A percentile compares a stretch with the other conserved stretches of the same genome.
These are phyloP conservation scores for Lymantria monacha DNA, from an alignment of 2,888 invertebrate species.

Conservation along the genomic window DNA sequence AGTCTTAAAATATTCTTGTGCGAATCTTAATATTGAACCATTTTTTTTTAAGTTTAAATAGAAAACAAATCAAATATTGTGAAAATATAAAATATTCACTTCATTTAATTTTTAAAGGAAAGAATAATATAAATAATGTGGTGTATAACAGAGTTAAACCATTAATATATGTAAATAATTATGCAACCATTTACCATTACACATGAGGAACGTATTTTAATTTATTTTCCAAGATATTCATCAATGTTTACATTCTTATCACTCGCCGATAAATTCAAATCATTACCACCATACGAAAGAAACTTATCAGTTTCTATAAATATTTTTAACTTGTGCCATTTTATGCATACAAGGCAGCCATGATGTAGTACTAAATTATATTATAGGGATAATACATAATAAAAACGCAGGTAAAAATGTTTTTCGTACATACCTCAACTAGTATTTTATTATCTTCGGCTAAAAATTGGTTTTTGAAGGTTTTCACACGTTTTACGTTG, in stretches of 20 bases:
- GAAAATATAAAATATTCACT: too few species aligned
- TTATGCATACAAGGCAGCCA: conserved; percentile 33
- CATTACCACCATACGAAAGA: conserved; percentile 30
- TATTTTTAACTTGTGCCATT: conserved; percentile 12
- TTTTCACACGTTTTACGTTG: conserved; percentile 54
- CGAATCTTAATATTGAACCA: too few species aligned
- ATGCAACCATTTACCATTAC: not conserved
- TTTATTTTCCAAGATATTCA: not conserved
- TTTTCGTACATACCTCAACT: conserved; percentile 43
- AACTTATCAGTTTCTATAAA: conserved; percentile 17
- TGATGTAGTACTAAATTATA: conserved; percentile 23
- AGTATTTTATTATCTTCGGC: conserved; percentile 24
- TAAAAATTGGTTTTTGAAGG: conserved; percentile 54
- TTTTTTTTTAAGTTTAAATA: too few species aligned
- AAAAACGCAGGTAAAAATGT: conserved; percentile 14
- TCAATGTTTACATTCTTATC: conserved; percentile 47
- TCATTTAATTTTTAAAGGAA: too few species aligned
- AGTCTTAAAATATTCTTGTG: too few species aligned
- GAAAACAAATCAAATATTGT: too few species aligned
- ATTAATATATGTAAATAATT: not conserved
- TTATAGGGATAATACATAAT: not conserved
- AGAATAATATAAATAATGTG: too few species aligned
- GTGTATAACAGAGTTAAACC: not conserved
- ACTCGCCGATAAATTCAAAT: conserved; percentile 31
- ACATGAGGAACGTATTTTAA: not conserved